These are phyloP conservation scores for Eledone cirrhosa DNA, from an alignment of 2,888 invertebrate species.

Conservation along the genomic window DNA sequence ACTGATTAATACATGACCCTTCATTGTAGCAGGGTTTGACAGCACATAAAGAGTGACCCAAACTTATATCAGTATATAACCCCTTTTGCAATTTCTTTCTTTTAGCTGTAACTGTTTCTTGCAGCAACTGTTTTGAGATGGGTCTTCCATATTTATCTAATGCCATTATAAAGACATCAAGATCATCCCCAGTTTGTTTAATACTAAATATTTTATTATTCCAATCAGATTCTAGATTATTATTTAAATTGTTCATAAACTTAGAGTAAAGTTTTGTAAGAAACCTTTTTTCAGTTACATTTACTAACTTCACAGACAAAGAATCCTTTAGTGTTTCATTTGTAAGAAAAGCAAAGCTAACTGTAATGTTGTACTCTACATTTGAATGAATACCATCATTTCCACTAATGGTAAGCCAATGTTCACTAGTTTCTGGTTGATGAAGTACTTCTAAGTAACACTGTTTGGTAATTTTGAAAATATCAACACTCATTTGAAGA, in stretches of 20 bases:
- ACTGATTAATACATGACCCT: slow-evolving; percentile 62
- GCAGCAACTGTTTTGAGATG: slow-evolving; percentile 65
- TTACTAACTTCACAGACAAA: slow-evolving; percentile 78
- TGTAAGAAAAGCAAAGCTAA: slow-evolving; percentile 83
- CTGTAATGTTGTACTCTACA: slow-evolving; percentile 85
- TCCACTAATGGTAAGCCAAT: slow-evolving; percentile 80
- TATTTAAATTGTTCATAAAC: slow-evolving; percentile 77
- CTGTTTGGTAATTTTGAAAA: slow-evolving; percentile 74
- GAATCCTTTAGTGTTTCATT: slow-evolving; percentile 86
- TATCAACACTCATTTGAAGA: slow-evolving; percentile 59
- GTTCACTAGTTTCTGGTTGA: slow-evolving; percentile 41
- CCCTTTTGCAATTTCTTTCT: slow-evolving; percentile 41
- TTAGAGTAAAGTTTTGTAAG: slow-evolving; percentile 80
- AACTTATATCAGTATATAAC: slow-evolving; percentile 38
- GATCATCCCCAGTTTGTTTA: slow-evolving; percentile 35
- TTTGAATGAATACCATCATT: slow-evolving; percentile 87
- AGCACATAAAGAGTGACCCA: slow-evolving; percentile 65
- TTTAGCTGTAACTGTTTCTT: slow-evolving; percentile 37
- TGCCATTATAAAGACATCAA: slow-evolving; percentile 68
- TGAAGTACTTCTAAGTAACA: slow-evolving; percentile 80
- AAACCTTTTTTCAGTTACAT: slow-evolving; percentile 79
- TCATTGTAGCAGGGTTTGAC: slow-evolving; percentile 73
- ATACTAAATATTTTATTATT: slow-evolving; percentile 37
- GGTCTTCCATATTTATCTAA: slow-evolving; percentile 69
- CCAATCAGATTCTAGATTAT: slow-evolving; percentile 70